Percentiles rank a stretch among this genome's conserved stretches.
phyloP scores from a whole-genome alignment of 2,888 invertebrate species.

The Exephanes ischioxanthus region DNA sequence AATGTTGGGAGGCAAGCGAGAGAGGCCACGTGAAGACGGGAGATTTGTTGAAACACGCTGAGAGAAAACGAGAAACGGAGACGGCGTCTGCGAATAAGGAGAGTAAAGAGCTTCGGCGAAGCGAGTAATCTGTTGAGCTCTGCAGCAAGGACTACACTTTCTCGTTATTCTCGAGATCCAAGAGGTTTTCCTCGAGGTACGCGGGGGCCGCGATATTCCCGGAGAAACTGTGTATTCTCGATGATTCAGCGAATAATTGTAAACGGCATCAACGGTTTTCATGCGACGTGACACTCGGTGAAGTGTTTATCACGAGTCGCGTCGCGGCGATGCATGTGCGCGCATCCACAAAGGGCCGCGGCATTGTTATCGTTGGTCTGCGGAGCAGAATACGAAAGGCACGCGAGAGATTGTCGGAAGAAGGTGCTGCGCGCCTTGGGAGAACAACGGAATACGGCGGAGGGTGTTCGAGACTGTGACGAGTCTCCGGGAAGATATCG shows the following conservation, averaged over 20 bases:
- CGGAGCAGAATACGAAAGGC: not conserved
- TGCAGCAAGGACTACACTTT: too few species aligned
- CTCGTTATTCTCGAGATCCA: too few species aligned
- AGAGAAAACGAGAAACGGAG: constrained; percentile 19
- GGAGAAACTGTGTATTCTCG: not conserved
- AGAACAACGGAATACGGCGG: not conserved
- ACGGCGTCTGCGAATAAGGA: not conserved
- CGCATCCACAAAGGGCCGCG: not conserved
- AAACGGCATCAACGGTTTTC: not conserved
- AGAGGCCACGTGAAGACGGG: constrained; percentile 11
- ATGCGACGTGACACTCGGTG: not conserved
- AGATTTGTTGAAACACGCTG: not conserved
- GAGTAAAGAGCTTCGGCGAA: not conserved
- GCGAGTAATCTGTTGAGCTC: not conserved
- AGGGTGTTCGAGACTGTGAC: not conserved
- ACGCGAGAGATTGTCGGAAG: not conserved
- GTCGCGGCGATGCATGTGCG: not conserved
- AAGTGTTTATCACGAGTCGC: not conserved
- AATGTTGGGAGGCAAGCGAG: not conserved
- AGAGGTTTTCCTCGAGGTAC: not conserved
- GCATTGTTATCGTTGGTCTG: not conserved
- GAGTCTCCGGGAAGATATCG: not conserved
- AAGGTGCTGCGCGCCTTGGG: not conserved
- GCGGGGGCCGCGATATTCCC: not conserved
- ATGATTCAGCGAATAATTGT: not conserved